These are phyloP conservation scores for Tipula helvola DNA, from an alignment of 2,888 invertebrate species.

Conservation along the genomic window DNA sequence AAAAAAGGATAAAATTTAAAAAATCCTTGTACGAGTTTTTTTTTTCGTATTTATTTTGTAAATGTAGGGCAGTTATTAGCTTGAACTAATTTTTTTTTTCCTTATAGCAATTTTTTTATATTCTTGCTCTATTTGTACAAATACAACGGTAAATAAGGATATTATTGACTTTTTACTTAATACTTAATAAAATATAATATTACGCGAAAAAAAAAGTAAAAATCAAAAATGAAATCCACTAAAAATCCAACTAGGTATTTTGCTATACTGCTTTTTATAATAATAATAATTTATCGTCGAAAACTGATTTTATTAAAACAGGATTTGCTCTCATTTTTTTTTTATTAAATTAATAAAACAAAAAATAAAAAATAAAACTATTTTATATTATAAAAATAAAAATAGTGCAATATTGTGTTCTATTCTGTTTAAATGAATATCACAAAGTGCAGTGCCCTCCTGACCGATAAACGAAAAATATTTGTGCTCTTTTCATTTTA, in stretches of 20 bases:
- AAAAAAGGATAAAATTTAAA: neutral
- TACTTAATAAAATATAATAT: neutral
- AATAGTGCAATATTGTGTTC: slow-evolving; percentile 18
- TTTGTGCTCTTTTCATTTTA: slow-evolving; percentile 21
- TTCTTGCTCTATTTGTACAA: neutral
- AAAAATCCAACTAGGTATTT: neutral
- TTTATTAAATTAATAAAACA: neutral
- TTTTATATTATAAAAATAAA: slow-evolving; percentile 12
- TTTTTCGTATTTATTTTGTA: slow-evolving; percentile 5
- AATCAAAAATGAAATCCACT: neutral
- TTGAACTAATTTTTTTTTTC: slow-evolving; percentile 5
- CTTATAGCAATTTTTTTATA: neutral
- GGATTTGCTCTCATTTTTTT: slow-evolving; percentile 12
- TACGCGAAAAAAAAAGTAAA: neutral
- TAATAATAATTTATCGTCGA: neutral
- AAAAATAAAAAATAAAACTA: neutral
- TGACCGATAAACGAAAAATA: slow-evolving; percentile 25
- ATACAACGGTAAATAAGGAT: neutral
- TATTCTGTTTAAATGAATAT: slow-evolving; percentile 26
- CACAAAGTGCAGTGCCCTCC: slow-evolving; percentile 30
- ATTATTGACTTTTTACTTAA: neutral
- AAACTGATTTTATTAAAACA: neutral
- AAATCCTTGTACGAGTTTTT: neutral
- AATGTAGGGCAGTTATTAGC: slow-evolving; percentile 9
- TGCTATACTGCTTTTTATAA: too few relatives aligned